Evolutionary conservation across 2,797 vertebrate genomes (phyloP).

Genomic region (Neostethus bicornis): DNA sequence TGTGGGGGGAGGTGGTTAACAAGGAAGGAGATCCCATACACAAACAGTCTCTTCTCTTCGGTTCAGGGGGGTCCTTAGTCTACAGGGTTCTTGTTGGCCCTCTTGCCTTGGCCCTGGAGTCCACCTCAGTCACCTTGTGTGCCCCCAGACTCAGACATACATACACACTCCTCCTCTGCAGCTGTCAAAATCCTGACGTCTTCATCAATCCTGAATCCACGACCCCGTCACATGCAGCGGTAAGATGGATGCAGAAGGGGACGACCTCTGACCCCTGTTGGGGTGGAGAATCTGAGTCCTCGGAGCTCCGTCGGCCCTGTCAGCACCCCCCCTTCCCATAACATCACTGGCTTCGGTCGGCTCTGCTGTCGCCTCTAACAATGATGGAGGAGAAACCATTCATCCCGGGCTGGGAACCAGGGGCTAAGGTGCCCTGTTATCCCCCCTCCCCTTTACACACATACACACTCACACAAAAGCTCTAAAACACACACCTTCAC

Average conservation of each 20-base stretch:
- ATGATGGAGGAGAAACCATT: slow-evolving; percentile 81
- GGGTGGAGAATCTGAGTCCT: slow-evolving; percentile 78
- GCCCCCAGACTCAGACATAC: slow-evolving; percentile 32
- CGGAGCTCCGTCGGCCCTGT: slow-evolving; percentile 46
- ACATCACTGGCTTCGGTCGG: slow-evolving; percentile 50
- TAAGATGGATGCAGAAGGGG: slow-evolving; percentile 92
- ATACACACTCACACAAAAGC: slow-evolving; percentile 43
- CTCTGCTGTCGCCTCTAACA: slow-evolving; percentile 78
- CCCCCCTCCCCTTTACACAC: slow-evolving; percentile 52
- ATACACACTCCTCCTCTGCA: slow-evolving; percentile 36
- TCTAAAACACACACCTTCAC: slow-evolving; percentile 25
- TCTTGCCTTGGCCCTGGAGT: slow-evolving; percentile 67
- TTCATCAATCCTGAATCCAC: slow-evolving; percentile 91
- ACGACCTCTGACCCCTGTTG: slow-evolving; percentile 85
- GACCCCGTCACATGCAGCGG: slow-evolving; percentile 78
- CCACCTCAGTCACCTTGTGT: slow-evolving; percentile 48
- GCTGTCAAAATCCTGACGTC: slow-evolving; percentile 91
- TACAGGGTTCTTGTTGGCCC: slow-evolving; percentile 69
- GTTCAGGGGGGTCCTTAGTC: slow-evolving; percentile 52
- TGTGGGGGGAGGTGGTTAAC: slow-evolving; percentile 41
- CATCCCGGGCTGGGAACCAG: slow-evolving; percentile 77
- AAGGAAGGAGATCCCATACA: slow-evolving; percentile 66
- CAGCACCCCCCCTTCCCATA: slow-evolving; percentile 29
- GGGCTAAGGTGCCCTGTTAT: slow-evolving; percentile 62
- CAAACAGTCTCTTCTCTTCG: slow-evolving; percentile 65